phyloP scores from a whole-genome alignment of 2,888 invertebrate species.

The Clitarchus hookeri region DNA sequence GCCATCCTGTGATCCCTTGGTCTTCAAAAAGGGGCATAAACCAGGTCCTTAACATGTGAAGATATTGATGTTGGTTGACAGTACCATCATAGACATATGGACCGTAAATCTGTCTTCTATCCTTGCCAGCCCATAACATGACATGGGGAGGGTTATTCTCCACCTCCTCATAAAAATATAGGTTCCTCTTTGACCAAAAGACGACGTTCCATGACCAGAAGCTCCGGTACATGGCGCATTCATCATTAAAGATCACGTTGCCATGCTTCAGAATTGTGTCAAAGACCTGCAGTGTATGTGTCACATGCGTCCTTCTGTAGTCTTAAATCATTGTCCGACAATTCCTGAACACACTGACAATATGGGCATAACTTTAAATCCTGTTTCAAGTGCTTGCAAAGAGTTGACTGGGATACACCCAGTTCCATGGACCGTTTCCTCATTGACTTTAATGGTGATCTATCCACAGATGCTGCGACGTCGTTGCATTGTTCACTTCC shows the following conservation, averaged over 20 bases:
- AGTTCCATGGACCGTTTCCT: not conserved
- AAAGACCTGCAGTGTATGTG: not conserved
- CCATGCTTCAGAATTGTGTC: constrained; percentile 17
- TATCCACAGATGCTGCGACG: not conserved
- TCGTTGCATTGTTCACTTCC: not conserved
- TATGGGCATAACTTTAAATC: not conserved
- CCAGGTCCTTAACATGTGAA: too few relatives aligned
- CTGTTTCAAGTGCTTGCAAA: not conserved
- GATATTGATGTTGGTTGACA: too few relatives aligned
- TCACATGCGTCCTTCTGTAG: not conserved
- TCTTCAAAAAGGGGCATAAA: not conserved
- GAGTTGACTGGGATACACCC: not conserved
- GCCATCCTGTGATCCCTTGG: not conserved
- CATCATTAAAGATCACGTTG: constrained; percentile 8
- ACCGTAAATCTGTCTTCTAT: constrained; percentile 5
- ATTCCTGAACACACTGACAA: not conserved
- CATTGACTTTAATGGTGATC: not conserved
- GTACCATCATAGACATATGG: not conserved
- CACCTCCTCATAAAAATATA: constrained; percentile 26
- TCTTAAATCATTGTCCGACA: not conserved
- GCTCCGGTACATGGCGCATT: constrained; percentile 18
- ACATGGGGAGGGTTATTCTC: constrained; percentile 11
- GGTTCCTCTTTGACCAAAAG: not conserved
- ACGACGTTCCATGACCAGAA: not conserved
- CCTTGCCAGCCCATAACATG: not conserved